A percentile compares a stretch with the other conserved stretches of the same genome.
These are phyloP conservation scores for Phacellophora camtschatica DNA, from an alignment of 30 jellyfish, hydroid and myxozoan species.

Conservation along the genomic window DNA sequence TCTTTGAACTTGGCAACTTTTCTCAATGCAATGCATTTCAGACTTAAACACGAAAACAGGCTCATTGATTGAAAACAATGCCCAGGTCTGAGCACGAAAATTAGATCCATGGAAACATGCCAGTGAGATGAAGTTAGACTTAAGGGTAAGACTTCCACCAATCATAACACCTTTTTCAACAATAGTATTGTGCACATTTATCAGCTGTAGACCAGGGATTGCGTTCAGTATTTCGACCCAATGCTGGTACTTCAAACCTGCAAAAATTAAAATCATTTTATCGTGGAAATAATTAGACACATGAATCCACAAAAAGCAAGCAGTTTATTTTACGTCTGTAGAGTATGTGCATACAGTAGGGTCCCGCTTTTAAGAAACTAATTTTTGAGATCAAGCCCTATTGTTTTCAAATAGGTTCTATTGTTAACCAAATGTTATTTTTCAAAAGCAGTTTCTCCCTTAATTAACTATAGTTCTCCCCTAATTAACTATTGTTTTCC, in stretches of 20 bases:
- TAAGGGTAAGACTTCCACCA: conserved; percentile 85
- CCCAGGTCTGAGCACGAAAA: conserved; percentile 99
- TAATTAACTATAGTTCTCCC: too few relatives aligned
- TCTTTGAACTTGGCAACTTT: conserved; percentile 89
- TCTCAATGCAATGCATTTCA: conserved; percentile 76
- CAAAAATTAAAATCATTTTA: background rate
- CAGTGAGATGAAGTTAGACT: conserved; percentile 75
- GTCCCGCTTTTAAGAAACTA: too few relatives aligned
- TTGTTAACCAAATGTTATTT: too few relatives aligned
- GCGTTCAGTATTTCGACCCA: conserved; percentile 93
- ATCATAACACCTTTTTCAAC: conserved; percentile 49
- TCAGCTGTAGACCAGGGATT: conserved; percentile 59
- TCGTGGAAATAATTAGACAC: too few relatives aligned
- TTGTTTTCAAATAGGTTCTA: too few relatives aligned
- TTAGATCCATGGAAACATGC: conserved; percentile 97
- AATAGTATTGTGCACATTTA: conserved; percentile 29
- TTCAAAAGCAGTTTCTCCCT: too few relatives aligned
- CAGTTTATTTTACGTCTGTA: too few relatives aligned
- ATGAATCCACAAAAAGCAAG: too few relatives aligned
- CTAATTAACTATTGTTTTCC: too few relatives aligned
- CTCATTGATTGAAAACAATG: conserved; percentile 85
- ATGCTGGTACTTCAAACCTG: conserved; percentile 94
- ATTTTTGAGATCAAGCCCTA: too few relatives aligned
- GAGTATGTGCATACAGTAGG: too few relatives aligned
- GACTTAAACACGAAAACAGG: conserved; percentile 72